Evolutionary conservation across 2,888 invertebrate species (phyloP), one percentile per base, ranked within the genome.

Genomic region (Scaptomyza tumidula): DNA sequence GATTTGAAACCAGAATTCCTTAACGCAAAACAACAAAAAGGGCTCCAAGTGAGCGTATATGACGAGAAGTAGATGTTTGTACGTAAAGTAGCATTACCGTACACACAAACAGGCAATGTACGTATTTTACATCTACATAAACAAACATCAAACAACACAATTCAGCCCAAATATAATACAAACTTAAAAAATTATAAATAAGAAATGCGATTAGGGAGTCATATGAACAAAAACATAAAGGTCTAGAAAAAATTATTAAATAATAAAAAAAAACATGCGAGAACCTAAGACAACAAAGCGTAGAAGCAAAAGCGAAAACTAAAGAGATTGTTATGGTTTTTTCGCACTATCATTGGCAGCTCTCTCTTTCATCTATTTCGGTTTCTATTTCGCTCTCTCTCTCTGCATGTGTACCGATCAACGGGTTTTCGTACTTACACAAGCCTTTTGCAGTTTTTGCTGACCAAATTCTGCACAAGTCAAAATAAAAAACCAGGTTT

Each of bases 1-100:
- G 67, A 58, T 64, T 75, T 83, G 75, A 78, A 74, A 86, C 74
- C 70, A 80, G 78, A 83, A 83, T 75, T 83, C 72, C 63, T 61
- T 68, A 83, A 80, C 78, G 75, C 75, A 83, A 83, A 80, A 80
- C 76, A 83, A 65, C 66, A 59, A 43, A 56, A 66, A 69, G 33
- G 58, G 37, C 24, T 29, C 29, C 9, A 44, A 60, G 16, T 59
- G 24, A 50, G 53, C 50, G 43, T 29, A 19, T 29, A 9, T 6
- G 3, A 2, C 10, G 13, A n/a, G n/a, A 46, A 13, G 31, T 43
- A 11, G 45, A 63, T 5, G 29, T 6, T 37, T 14, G 64, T 29
- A 33, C 31, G 49, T 29, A 54, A 48, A 54, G 29, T 16, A 43
- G 37, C 14, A 56, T 27, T 37, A 24, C 24, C n/a, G 24, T 33